A percentile compares a stretch with the other conserved stretches of the same genome.
Conservation (phyloP, 2,113 vertebrate species). For the Dolichallabes microphthalmus region DNA sequence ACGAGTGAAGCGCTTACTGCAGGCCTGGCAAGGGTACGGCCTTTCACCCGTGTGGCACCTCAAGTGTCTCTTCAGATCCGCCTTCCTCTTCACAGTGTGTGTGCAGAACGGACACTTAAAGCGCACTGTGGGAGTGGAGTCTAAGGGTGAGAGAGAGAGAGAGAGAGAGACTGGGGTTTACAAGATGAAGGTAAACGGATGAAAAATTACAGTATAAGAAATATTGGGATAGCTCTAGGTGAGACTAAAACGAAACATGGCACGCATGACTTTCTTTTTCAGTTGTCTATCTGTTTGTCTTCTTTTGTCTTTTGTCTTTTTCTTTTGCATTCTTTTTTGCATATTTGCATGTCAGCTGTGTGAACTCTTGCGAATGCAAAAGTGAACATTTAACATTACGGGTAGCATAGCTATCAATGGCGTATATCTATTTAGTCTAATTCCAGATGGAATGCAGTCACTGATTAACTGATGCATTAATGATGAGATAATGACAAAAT, state of each 20-base stretch:
- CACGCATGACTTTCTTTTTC: not conserved
- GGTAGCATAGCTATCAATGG: not conserved
- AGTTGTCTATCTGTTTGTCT: not conserved
- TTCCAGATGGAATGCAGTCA: not conserved
- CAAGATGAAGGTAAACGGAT: not conserved
- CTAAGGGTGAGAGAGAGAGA: constrained; percentile 62
- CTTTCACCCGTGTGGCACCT: constrained; percentile 95
- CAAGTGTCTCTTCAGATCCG: constrained; percentile 93
- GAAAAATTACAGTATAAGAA: not conserved
- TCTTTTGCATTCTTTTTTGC: too few species aligned
- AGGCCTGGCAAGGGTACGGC: constrained; percentile 94
- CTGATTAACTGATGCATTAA: not conserved
- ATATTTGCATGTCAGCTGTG: too few species aligned
- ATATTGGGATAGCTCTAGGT: not conserved
- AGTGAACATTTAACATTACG: not conserved
- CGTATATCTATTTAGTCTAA: not conserved
- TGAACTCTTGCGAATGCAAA: not conserved
- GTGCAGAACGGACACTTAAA: constrained; percentile 98
- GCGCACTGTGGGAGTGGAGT: constrained; percentile 85
- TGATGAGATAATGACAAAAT: not conserved
- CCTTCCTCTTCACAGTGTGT: constrained; percentile 95
- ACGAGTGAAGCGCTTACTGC: constrained; percentile 93
- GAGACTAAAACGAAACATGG: not conserved
- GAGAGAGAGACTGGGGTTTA: not conserved
- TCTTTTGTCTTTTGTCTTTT: too few species aligned